A percentile compares a stretch with the other conserved stretches of the same genome.
These are phyloP conservation scores for Diploscapter pachys DNA, from an alignment of 1,140 invertebrate species.

Conservation along the genomic window DNA sequence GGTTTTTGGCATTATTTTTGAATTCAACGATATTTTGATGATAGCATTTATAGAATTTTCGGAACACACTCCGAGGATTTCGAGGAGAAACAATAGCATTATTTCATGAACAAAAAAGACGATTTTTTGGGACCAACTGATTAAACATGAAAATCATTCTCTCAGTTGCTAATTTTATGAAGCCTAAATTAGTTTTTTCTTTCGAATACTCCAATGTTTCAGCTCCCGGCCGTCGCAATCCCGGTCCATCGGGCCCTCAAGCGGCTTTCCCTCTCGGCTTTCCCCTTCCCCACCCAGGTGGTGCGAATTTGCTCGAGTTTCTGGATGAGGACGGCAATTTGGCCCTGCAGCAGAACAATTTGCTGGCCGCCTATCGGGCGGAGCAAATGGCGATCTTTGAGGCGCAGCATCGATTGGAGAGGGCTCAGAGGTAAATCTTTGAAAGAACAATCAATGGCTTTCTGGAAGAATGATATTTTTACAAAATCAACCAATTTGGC, in stretches of 20 bases:
- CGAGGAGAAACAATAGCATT: too few relatives aligned
- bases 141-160: conserved; percentile 62
- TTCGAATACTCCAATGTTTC: too few relatives aligned
- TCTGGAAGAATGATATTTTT: background rate
- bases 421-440: conserved; percentile 39
- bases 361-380: conserved; percentile 41
- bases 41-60: too few relatives aligned
- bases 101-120: too few relatives aligned
- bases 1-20: too few relatives aligned
- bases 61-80: too few relatives aligned
- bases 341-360: conserved; percentile 12
- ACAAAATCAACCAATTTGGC: too few relatives aligned
- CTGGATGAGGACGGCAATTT: conserved; percentile 17
- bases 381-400: conserved; percentile 45
- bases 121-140: conserved; percentile 55
- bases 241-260: too few relatives aligned
- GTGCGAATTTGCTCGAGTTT: conserved; percentile 29
- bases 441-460: background rate
- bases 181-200: too few relatives aligned
- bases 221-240: too few relatives aligned
- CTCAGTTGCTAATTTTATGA: too few relatives aligned
- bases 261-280: conserved; percentile 12
- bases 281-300: conserved; percentile 24
- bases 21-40: too few relatives aligned
- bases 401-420: conserved; percentile 43